Conservation (phyloP, 2,888 invertebrate species). For the Cosmorhoe ocellata region DNA sequence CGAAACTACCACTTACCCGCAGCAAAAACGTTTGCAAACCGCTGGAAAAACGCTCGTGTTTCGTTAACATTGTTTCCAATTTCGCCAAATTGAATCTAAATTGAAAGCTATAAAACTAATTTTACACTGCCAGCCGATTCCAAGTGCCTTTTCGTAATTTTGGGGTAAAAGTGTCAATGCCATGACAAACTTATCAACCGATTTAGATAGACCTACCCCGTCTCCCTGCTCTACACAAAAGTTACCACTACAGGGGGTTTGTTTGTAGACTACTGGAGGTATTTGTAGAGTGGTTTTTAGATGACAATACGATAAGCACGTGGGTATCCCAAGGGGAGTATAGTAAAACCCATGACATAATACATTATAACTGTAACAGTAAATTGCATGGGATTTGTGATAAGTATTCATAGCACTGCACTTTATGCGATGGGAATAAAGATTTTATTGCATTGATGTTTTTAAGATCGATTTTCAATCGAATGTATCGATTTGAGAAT, state of each 20-base stretch:
- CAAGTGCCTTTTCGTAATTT: constrained; percentile 45
- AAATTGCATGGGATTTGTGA: constrained; percentile 15
- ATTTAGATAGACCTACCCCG: constrained; percentile 37
- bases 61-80: too few relatives aligned
- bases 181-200: constrained; percentile 42
- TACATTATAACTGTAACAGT: constrained; percentile 25
- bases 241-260: neutral
- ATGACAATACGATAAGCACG: constrained; percentile 52
- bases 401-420: constrained; percentile 1
- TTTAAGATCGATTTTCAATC: constrained; percentile 10
- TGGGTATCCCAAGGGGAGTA: constrained; percentile 53
- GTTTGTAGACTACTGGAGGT: constrained; percentile 27
- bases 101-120: neutral
- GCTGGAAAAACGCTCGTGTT: too few relatives aligned
- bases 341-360: constrained; percentile 29
- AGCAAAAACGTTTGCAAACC: too few relatives aligned
- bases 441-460: neutral
- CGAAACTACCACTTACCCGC: too few relatives aligned
- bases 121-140: neutral
- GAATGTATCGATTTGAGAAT: constrained; percentile 10
- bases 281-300: constrained; percentile 40
- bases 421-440: constrained; percentile 5
- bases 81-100: neutral
- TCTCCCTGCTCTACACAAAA: constrained; percentile 8
- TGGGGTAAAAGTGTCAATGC: constrained; percentile 62